Evolutionary conservation across 2,797 vertebrate species (phyloP), one percentile per base, ranked within the genome.

Genomic region (Ibycter americanus): DNA sequence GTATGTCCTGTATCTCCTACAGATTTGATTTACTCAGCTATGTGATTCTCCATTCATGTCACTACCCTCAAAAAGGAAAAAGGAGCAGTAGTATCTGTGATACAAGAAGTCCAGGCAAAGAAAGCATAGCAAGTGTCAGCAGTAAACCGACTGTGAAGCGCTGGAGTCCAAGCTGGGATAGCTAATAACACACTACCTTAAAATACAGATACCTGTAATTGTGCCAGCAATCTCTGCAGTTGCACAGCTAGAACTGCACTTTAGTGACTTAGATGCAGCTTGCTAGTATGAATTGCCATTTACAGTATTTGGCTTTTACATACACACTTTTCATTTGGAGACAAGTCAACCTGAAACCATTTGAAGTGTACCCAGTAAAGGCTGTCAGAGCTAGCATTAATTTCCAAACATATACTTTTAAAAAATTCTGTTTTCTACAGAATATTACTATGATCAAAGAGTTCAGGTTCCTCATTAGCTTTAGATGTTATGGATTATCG

Each of bases 1-100:
- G 52, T 85, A 79, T 87, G 77, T 51, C 46, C 67, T 77, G 8
- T 46, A 72, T 77, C 78, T 95, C 90, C 86, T 71, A 93, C 20
- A 34, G 92, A 65, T 89, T 87, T 82, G 40, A 96, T 96, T 96
- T 93, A 85, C 84, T 91, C 63, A 83, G 63, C 38, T 46, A 51
- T 21, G 58, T 89, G 74, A 87, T 87, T 93, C 74, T 73, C 76
- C 86, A 95, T 93, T 96, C 78, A 90, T 44, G 27, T n/a, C 4
- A 1, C 71, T 87, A 32, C 46, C 85, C 54, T 83, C 42, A 71
- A 42, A 93, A 58, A 80, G 17, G 52, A 73, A 77, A 89, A 55
- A 62, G 44, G 47, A 82, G 29, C 65, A 71, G 67, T 46, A 70
- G 27, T 71, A 54, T 27, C 8, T 8, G 29, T 46, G 46, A 73